Evolutionary conservation across 2,113 vertebrate species (phyloP).

Genomic region (Cyphomyrus discorhynchus): DNA sequence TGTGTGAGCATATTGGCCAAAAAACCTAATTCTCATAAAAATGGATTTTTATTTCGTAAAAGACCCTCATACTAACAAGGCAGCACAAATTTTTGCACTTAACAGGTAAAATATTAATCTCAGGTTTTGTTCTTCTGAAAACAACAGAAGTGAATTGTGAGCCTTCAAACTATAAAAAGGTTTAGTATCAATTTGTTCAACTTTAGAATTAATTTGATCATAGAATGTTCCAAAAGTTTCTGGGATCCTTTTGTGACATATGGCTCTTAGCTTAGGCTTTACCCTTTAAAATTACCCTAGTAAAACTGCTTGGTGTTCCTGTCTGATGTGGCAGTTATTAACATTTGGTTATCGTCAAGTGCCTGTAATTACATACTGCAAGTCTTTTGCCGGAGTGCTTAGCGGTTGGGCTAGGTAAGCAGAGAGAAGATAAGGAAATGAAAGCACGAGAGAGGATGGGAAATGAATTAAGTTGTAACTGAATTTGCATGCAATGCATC

Average conservation of each 20-base stretch:
- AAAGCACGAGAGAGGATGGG: background rate
- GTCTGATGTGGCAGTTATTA: background rate
- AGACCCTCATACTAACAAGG: background rate
- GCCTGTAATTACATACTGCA: conserved; percentile 12
- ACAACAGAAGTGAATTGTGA: background rate
- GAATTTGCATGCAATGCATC: background rate
- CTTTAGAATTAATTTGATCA: background rate
- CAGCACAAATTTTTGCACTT: background rate
- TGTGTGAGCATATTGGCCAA: background rate
- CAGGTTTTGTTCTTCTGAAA: background rate
- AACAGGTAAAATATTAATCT: background rate
- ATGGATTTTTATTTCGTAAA: background rate
- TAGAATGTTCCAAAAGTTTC: background rate
- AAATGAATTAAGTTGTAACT: background rate
- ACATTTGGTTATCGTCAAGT: conserved; percentile 13
- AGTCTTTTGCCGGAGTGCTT: background rate
- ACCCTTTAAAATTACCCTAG: background rate
- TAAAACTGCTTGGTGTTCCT: background rate
- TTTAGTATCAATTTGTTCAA: background rate
- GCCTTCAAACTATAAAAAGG: background rate
- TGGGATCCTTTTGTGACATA: background rate
- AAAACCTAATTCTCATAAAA: background rate
- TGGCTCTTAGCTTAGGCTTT: background rate
- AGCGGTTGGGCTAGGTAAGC: background rate
- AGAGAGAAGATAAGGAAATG: background rate